Conservation (phyloP, 2,113 vertebrate genomes). For the Rhea pennata region DNA sequence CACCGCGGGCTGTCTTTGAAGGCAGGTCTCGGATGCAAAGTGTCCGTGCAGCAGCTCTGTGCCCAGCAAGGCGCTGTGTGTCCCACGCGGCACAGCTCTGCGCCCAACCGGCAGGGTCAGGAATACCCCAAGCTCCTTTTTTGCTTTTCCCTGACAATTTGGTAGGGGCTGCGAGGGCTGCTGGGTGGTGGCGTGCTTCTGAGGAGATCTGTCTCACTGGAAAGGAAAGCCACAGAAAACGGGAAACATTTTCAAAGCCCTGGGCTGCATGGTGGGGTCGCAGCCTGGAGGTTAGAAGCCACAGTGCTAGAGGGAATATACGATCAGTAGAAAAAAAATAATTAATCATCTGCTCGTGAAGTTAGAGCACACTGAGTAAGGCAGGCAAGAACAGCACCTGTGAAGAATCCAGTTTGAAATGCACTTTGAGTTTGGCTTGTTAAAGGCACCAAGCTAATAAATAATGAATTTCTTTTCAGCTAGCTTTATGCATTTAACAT, state of each 20-base stretch:
- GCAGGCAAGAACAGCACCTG: conserved; percentile 21
- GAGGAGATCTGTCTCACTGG: neutral
- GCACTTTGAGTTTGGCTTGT: conserved; percentile 47
- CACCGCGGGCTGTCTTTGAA: neutral
- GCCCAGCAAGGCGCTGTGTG: neutral
- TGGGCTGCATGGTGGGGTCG: neutral
- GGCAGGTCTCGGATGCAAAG: neutral
- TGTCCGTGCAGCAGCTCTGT: neutral
- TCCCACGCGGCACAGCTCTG: neutral
- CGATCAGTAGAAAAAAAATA: conserved; percentile 24
- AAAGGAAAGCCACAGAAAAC: neutral
- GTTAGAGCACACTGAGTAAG: conserved; percentile 25
- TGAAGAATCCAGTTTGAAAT: conserved; percentile 49
- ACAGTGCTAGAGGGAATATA: conserved; percentile 39
- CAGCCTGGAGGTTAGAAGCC: conserved; percentile 24
- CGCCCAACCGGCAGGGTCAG: neutral
- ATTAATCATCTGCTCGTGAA: conserved; percentile 42
- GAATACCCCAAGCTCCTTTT: neutral
- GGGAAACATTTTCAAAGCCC: conserved; percentile 39
- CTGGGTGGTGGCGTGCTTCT: neutral
- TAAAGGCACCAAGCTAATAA: conserved; percentile 58
- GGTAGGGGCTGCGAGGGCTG: neutral
- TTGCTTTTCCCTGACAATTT: neutral
- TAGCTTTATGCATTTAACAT: conserved; percentile 57
- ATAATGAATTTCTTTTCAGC: conserved; percentile 70